Evolutionary conservation across 2,888 invertebrate genomes (phyloP).

Genomic region (Amphiduros pacificus): DNA sequence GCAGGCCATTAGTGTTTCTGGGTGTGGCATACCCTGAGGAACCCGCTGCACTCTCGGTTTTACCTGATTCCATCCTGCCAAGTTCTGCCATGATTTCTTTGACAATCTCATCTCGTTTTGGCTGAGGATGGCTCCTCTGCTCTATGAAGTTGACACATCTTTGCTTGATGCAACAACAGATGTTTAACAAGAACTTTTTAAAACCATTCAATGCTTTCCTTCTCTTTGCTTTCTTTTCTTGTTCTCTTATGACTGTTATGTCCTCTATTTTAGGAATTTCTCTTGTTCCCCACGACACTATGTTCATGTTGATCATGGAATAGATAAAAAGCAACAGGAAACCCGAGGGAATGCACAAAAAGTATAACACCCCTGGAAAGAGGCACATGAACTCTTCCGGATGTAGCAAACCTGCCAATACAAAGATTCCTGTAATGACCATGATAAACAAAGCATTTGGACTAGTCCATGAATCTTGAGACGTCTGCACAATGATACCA

Average conservation of each 20-base stretch:
- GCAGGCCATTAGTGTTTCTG: conserved; percentile 13
- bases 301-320: conserved; percentile 52
- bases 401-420: conserved; percentile 44
- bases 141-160: conserved; percentile 15
- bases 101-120: conserved; percentile 31
- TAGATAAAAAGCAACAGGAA: conserved; percentile 55
- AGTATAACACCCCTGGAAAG: conserved; percentile 44
- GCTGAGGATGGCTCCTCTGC: conserved; percentile 16
- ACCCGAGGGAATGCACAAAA: conserved; percentile 54
- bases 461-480: conserved; percentile 40
- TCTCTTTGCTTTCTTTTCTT: conserved; percentile 17
- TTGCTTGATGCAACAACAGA: conserved; percentile 35
- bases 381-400: conserved; percentile 53
- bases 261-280: conserved; percentile 48
- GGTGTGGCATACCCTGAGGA: conserved; percentile 19
- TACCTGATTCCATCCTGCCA: conserved; percentile 25
- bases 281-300: conserved; percentile 56
- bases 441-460: conserved; percentile 51
- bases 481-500: conserved; percentile 32
- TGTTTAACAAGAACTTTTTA: conserved; percentile 23
- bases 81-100: conserved; percentile 32
- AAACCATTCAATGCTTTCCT: conserved; percentile 19
- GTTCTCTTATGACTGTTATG: conserved; percentile 28
- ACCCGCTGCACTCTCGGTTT: conserved; percentile 10
- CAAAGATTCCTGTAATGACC: conserved; percentile 41